These are phyloP conservation scores for Syngnathus floridae DNA, from an alignment of 2,113 vertebrate genomes.

Conservation along the genomic window DNA sequence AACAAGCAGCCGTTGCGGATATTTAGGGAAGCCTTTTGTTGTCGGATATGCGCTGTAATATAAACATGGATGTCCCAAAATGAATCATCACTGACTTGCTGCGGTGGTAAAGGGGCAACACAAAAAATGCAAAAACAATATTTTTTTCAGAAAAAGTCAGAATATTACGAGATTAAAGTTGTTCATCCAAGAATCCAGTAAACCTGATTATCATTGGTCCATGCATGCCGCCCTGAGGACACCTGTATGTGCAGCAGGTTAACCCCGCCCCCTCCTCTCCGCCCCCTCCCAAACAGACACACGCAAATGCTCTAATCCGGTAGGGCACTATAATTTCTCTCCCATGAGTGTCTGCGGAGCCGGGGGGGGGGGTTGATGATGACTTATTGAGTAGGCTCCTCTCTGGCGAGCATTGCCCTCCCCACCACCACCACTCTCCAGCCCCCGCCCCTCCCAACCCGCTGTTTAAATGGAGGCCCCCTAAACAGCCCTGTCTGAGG, in stretches of 20 bases:
- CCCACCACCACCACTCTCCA: background rate
- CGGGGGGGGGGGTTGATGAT: slow-evolving; percentile 37
- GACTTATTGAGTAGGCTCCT: slow-evolving; percentile 61
- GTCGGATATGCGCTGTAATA: background rate
- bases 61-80: background rate
- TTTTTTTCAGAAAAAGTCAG: too few relatives aligned
- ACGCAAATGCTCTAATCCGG: slow-evolving; percentile 14
- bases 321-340: slow-evolving; percentile 17
- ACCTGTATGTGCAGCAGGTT: slow-evolving; percentile 28
- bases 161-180: background rate
- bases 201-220: background rate
- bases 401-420: slow-evolving; percentile 48
- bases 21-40: background rate
- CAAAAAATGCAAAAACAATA: too few relatives aligned
- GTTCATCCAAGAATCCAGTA: background rate
- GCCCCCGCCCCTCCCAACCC: background rate
- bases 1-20: background rate
- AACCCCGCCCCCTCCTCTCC: background rate
- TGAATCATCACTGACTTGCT: background rate
- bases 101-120: too few relatives aligned
- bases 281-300: background rate
- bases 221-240: background rate
- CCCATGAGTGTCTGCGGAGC: slow-evolving; percentile 28
- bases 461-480: slow-evolving; percentile 57
- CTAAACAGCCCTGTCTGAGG: slow-evolving; percentile 63